Conservation (phyloP, 2,888 invertebrate genomes). For the Tenthredo livida region DNA sequence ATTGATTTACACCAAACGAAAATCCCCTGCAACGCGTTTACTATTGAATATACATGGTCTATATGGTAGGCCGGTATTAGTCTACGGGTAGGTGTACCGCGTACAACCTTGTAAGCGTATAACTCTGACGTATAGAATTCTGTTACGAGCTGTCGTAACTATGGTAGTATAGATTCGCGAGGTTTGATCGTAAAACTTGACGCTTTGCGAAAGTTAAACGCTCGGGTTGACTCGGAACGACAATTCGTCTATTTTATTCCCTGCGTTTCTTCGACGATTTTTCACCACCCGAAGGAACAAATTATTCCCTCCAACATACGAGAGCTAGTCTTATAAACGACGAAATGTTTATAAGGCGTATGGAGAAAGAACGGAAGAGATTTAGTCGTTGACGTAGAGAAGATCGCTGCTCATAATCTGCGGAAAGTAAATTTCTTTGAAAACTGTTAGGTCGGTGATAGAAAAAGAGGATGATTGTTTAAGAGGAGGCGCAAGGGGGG, state of each 20-base stretch:
- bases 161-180: constrained; percentile 31
- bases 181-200: constrained; percentile 48
- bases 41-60: background rate
- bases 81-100: background rate
- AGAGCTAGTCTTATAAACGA: no score
- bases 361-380: background rate
- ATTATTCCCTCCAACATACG: background rate
- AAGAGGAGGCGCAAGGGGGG: background rate
- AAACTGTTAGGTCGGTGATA: constrained; percentile 5
- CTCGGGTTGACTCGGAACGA: constrained; percentile 11
- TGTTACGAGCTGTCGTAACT: constrained; percentile 47
- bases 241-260: constrained; percentile 18
- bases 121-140: constrained; percentile 25
- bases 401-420: background rate
- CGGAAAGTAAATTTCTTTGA: constrained; percentile 24
- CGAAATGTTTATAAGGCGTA: background rate
- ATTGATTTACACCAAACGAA: constrained; percentile 40
- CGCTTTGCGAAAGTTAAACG: constrained; percentile 34
- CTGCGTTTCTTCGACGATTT: background rate
- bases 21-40: background rate
- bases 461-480: background rate
- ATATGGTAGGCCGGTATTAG: background rate
- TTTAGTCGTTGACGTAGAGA: background rate
- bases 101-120: constrained; percentile 15
- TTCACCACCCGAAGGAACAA: background rate